Conservation (phyloP, 2,113 vertebrate genomes). For the Ceuthmochares aereus region DNA sequence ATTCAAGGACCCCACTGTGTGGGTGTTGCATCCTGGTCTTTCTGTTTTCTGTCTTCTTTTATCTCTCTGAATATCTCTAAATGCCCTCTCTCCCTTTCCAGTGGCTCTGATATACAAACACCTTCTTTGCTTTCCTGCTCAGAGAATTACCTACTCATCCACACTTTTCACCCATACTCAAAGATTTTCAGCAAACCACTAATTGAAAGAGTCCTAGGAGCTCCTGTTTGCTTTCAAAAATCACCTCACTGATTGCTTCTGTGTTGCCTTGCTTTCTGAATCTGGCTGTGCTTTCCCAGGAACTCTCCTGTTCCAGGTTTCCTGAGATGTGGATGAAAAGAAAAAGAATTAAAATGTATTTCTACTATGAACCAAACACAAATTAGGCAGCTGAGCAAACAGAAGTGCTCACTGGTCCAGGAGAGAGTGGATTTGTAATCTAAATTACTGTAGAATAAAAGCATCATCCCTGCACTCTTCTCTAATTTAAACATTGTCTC, state of each 20-base stretch:
- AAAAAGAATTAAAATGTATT: background rate
- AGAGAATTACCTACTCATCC: background rate
- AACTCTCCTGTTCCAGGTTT: background rate
- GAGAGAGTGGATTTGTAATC: background rate
- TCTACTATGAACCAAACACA: background rate
- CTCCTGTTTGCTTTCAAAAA: background rate
- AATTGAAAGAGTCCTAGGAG: background rate
- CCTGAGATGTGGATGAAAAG: background rate
- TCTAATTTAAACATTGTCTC: constrained; percentile 12
- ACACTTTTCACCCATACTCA: background rate
- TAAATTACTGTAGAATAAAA: background rate
- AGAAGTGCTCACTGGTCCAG: background rate
- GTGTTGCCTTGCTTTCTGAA: background rate
- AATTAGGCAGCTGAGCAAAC: background rate
- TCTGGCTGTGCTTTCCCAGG: background rate
- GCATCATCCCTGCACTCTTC: background rate
- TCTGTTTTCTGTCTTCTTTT: background rate
- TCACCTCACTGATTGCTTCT: background rate
- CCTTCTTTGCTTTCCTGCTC: background rate
- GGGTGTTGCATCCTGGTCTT: background rate
- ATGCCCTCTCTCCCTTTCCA: background rate
- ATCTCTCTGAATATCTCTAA: background rate
- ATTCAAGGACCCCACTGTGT: background rate
- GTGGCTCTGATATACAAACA: background rate
- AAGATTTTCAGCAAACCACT: background rate